phyloP scores from a whole-genome alignment of 2,113 vertebrate species.

The Dicerorhinus sumatrensis region DNA sequence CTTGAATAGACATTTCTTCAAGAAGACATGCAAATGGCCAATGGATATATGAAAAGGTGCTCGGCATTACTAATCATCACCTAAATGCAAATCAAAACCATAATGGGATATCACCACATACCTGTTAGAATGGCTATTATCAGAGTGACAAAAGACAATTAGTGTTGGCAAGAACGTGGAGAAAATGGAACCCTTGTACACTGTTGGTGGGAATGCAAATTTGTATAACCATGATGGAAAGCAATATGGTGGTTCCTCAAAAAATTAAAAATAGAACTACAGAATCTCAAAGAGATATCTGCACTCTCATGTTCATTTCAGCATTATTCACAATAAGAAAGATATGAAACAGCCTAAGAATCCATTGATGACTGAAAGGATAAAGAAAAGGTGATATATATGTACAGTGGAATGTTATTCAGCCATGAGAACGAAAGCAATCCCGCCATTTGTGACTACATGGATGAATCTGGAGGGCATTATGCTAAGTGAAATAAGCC shows the following conservation, averaged over 20 bases:
- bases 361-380: not conserved
- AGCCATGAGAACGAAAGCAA: not conserved
- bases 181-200: not conserved
- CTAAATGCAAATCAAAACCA: not conserved
- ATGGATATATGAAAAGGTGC: not conserved
- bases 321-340: not conserved
- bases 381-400: not conserved
- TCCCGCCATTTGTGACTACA: not conserved
- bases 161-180: not conserved
- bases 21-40: not conserved
- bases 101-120: not conserved
- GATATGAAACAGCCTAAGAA: not conserved
- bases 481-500: not conserved
- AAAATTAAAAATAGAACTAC: not conserved
- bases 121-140: not conserved
- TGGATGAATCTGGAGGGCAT: not conserved
- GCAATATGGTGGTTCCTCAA: not conserved
- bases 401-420: not conserved
- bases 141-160: not conserved
- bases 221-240: not conserved
- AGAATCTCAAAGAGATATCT: not conserved
- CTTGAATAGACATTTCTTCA: not conserved
- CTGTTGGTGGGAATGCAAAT: not conserved
- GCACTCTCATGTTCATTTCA: not conserved
- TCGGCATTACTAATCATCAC: not conserved